phyloP scores from a whole-genome alignment of 2,113 vertebrate genomes.

The Naja naja region DNA sequence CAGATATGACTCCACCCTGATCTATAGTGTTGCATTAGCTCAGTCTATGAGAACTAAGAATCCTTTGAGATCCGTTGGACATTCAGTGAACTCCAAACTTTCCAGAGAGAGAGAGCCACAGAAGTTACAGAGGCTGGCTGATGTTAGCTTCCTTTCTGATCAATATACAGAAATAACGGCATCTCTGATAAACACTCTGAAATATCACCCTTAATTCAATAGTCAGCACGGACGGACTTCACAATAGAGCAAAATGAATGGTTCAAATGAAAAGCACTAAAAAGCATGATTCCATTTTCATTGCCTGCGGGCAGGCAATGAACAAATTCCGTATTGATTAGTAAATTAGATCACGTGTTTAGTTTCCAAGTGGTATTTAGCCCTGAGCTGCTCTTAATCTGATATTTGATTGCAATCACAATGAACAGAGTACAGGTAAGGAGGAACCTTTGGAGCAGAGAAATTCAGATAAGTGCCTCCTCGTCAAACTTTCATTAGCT shows the following conservation, averaged over 20 bases:
- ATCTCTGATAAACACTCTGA: neutral
- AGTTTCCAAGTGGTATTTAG: conserved; percentile 14
- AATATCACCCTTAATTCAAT: neutral
- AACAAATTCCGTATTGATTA: conserved; percentile 37
- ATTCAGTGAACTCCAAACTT: neutral
- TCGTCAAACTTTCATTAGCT: conserved; percentile 31
- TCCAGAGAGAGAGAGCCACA: neutral
- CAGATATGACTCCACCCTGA: neutral
- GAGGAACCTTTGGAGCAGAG: neutral
- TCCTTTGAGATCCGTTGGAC: neutral
- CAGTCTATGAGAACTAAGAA: neutral
- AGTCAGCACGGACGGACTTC: neutral
- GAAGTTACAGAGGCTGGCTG: neutral
- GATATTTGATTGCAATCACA: conserved; percentile 30
- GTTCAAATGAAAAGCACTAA: conserved; percentile 18
- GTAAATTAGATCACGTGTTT: conserved; percentile 20
- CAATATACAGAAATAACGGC: conserved; percentile 10
- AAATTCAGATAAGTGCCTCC: neutral
- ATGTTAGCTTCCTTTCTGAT: neutral
- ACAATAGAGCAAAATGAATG: neutral
- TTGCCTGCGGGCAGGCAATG: conserved; percentile 2
- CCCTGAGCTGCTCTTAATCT: conserved; percentile 17
- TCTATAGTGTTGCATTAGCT: neutral
- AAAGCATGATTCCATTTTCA: conserved; percentile 25
- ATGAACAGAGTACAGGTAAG: neutral